phyloP scores from a whole-genome alignment of 2,113 vertebrate species.

The Elephantulus edwardii region DNA sequence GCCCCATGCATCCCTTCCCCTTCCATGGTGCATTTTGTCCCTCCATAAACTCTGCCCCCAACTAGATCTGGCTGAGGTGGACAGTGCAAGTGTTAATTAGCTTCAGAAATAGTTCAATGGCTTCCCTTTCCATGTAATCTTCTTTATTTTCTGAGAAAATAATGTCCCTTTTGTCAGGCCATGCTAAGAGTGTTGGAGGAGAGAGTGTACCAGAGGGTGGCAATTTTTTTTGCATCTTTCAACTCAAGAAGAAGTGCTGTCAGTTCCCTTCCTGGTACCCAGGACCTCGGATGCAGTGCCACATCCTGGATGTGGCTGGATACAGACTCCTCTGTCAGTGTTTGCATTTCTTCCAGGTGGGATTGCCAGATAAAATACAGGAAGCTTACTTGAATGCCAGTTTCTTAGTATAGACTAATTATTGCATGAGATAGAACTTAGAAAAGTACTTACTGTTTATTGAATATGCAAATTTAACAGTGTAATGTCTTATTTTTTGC shows the following conservation, averaged over 20 bases:
- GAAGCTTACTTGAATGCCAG: neutral
- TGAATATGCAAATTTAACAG: constrained; percentile 33
- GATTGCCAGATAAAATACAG: neutral
- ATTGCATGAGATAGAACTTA: neutral
- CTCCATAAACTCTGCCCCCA: neutral
- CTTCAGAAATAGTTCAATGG: neutral
- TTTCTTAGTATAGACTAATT: neutral
- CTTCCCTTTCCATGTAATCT: neutral
- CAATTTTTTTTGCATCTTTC: neutral
- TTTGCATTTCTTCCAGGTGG: neutral
- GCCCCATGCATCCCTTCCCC: fast-evolving
- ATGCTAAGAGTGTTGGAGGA: neutral
- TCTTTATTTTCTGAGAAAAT: neutral
- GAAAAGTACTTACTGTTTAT: neutral
- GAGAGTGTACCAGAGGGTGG: neutral
- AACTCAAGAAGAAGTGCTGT: neutral
- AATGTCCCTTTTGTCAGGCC: neutral
- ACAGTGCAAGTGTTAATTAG: neutral
- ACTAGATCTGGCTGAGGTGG: neutral
- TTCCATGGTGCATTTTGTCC: neutral
- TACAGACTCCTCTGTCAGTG: neutral
- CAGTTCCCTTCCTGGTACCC: neutral
- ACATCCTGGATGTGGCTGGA: too few species aligned
- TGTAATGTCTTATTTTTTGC: constrained; percentile 3
- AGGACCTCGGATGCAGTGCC: neutral